A percentile compares a stretch with the other conserved stretches of the same genome.
phyloP scores from a whole-genome alignment of 1,140 invertebrate genomes.

The Trichogramma pretiosum region DNA sequence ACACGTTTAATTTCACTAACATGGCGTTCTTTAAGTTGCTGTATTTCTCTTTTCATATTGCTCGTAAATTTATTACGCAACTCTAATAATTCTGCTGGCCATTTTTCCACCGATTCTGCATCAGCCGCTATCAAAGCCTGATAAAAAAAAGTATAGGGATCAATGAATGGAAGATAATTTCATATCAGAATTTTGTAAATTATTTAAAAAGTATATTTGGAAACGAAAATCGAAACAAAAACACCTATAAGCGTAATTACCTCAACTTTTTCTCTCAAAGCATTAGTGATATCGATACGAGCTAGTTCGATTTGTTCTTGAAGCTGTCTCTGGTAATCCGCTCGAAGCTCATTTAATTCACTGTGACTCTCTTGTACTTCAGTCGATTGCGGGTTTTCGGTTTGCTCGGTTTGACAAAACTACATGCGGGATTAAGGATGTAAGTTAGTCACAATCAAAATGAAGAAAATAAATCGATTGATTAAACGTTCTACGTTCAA shows the following conservation, averaged over 20 bases:
- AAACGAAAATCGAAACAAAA: not conserved
- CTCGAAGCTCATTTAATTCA: slow-evolving; percentile 33
- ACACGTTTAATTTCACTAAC: slow-evolving; percentile 42
- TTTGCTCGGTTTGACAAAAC: slow-evolving; percentile 40
- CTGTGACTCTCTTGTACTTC: slow-evolving; percentile 28
- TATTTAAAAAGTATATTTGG: not conserved
- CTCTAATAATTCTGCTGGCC: slow-evolving; percentile 59
- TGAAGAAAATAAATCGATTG: no score
- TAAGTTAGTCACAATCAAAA: slow-evolving; percentile 27
- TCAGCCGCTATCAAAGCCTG: slow-evolving; percentile 58
- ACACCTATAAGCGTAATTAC: slow-evolving; percentile 31
- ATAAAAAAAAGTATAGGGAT: slow-evolving; percentile 16
- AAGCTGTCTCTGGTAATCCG: slow-evolving; percentile 37
- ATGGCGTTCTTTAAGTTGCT: slow-evolving; percentile 36
- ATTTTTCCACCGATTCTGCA: slow-evolving; percentile 52
- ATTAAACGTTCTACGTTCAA: slow-evolving; percentile 33
- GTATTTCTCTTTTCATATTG: slow-evolving; percentile 48
- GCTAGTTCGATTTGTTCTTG: slow-evolving; percentile 53
- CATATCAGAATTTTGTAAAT: not conserved
- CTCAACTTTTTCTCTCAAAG: slow-evolving; percentile 53
- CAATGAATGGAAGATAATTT: not conserved
- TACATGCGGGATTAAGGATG: slow-evolving; percentile 30
- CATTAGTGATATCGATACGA: slow-evolving; percentile 50
- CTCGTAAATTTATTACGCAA: slow-evolving; percentile 59
- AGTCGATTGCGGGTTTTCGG: slow-evolving; percentile 23